Evolutionary conservation across 2,888 invertebrate genomes (phyloP), one percentile per base, ranked within the genome.

Genomic region (Nymphalis c-album): DNA sequence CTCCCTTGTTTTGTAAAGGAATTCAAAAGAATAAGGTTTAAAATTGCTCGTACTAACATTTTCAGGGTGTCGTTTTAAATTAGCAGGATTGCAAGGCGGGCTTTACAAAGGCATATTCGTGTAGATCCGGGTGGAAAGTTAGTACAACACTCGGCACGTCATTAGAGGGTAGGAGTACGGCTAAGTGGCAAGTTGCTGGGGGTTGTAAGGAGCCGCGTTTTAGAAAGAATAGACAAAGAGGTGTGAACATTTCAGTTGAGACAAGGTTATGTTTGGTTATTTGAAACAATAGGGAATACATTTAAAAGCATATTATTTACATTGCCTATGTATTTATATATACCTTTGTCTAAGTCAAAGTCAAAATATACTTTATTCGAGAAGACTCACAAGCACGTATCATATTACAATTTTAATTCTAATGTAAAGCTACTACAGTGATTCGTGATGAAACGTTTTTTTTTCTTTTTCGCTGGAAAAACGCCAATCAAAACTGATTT

Each of bases 101-200:
- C 69, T 72, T 69, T 67, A 82, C 83, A 83, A 82, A 82, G 80
- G 78, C 83, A 85, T 85, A 85, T 85, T 86, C 85, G 85, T 80
- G 80, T 79, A 77, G 71, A 80, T 76, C 79, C 76, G 79, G 80
- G 76, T 79, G 81, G 81, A 83, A 86, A 86, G 82, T 86, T 85
- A 79, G 81, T 81, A 86, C 85, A 85, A 86, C 85, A 74, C 80
- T 76, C 73, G 78, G 73, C 77, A 80, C 84, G 81, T 86, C 86
- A 84, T 85, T 86, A 85, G 80, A 77, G 72, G 66, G 69, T 68
- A 40, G 20, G 71, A 80, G 77, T 75, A 75, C 75, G 74, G 78
- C 78, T 81, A 81, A 85, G 85, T 85, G 84, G 80, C 78, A 84
- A 86, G 85, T 85, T 84, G 75, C 69, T 18, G 53, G 63, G 70